Evolutionary conservation across 1,140 invertebrate genomes (phyloP), one percentile per base, ranked within the genome.

Genomic region (Calliphora vicina): DNA sequence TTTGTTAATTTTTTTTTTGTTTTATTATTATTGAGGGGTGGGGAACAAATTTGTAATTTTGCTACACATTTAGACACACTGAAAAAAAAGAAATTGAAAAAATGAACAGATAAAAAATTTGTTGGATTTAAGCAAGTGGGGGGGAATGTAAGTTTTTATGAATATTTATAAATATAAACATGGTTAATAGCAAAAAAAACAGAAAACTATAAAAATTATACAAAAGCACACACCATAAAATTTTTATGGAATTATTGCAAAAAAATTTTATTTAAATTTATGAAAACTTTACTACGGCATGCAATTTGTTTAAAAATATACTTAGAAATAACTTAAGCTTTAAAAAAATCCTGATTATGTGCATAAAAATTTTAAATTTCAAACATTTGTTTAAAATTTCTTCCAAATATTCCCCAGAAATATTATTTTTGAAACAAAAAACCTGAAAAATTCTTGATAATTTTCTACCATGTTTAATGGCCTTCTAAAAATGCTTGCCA

Each of bases 71-170:
- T 81, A 81, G 57, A 81, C 57, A 61, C 57, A 57, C 26, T 57
- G 43, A 81, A 61, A 81, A 81, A 35, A 78, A 78, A 78, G 35
- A 78, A 78, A 23, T 78, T 73, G 25, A 27, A 73, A 27, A 73
- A 71, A 73, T 12, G 8, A 73, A 73, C 25, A 73, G 25, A 73
- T 26, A 73, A 29, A 29, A 23, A 43, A 43, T 78, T 45, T 74
- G 12, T 35, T 25, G 9, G 29, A 76, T 35, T 43, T 43, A 20
- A 76, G 29, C 73, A 35, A 1, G 23, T 13, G 13, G 72, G 72
- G 27, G 17, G 26, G 26, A n/a, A 74, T 74, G 15, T 1, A 35
- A 74, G 5, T 43, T 78, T 78, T 43, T 35, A 15, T 74, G 2
- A 1, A 35, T 20, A 17, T 74, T 17, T 12, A 26, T 20, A 35